Evolutionary conservation across 2,888 invertebrate species (phyloP).

Genomic region (Caenorhabditis doughertyi): DNA sequence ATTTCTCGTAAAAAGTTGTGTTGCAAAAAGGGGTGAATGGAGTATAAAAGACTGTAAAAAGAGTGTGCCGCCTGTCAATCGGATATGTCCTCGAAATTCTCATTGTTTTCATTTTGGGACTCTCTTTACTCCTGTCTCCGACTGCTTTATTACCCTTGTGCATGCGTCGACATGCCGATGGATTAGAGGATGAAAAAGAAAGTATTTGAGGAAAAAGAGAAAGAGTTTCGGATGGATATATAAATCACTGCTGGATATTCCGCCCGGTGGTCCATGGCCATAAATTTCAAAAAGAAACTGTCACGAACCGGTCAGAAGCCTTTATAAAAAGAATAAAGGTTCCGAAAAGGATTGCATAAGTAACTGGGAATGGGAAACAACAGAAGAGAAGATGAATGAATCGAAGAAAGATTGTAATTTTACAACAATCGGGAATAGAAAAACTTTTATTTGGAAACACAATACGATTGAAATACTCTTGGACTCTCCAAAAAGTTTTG

Average conservation of each 20-base stretch:
- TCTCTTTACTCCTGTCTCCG: constrained; percentile 5
- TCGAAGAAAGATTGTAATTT: too few species aligned
- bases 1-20: constrained; percentile 57
- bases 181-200: constrained; percentile 30
- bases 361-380: constrained; percentile 23
- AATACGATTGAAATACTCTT: too few species aligned
- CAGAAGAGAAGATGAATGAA: neutral
- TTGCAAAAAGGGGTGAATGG: neutral
- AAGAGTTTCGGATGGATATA: neutral
- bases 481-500: too few species aligned
- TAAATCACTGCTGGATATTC: constrained; percentile 37
- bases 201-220: neutral
- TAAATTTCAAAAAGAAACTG: constrained; percentile 33
- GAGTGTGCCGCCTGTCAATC: constrained; percentile 42
- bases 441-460: too few species aligned
- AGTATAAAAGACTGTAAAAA: constrained; percentile 29
- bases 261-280: neutral
- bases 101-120: constrained; percentile 52
- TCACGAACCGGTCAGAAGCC: constrained; percentile 44
- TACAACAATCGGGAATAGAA: too few species aligned
- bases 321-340: constrained; percentile 6
- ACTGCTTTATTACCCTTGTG: constrained; percentile 20
- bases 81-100: constrained; percentile 14
- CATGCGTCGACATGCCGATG: constrained; percentile 25
- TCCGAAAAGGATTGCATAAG: constrained; percentile 28